These are phyloP conservation scores for Clavelina lepadiformis DNA, from an alignment of 23 tunicate genomes.

Conservation along the genomic window DNA sequence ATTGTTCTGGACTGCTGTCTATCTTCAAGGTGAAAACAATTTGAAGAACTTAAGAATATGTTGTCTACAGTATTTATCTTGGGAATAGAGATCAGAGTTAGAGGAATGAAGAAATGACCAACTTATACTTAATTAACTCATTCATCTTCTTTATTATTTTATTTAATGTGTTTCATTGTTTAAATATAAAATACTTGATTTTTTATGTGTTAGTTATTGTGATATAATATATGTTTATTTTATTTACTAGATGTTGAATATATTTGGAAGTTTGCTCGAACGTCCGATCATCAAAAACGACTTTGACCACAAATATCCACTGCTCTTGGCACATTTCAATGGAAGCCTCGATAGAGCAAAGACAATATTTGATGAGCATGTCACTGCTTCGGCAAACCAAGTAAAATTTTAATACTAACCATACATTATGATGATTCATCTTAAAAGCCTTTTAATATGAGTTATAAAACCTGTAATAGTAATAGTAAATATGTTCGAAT, in stretches of 20 bases:
- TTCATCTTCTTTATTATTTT: neutral
- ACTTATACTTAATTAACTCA: too few species aligned
- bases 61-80: neutral
- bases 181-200: neutral
- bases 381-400: conserved; percentile 37
- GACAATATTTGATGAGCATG: conserved; percentile 69
- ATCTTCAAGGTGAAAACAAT: conserved; percentile 59
- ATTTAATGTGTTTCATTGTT: neutral
- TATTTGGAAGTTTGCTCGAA: conserved; percentile 84
- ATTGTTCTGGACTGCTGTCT: conserved; percentile 81
- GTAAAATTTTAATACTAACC: conserved; percentile 7
- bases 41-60: neutral
- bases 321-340: conserved; percentile 56
- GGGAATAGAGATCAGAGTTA: neutral
- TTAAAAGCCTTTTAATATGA: too few species aligned
- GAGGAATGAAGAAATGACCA: too few species aligned
- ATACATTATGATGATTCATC: too few species aligned
- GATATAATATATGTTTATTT: neutral
- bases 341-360: conserved; percentile 50
- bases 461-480: too few species aligned
- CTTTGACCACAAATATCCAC: conserved; percentile 79
- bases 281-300: conserved; percentile 86
- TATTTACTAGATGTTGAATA: conserved; percentile 49
- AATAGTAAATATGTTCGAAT: too few species aligned
- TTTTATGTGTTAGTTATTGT: neutral